Base-by-base conservation (phyloP, 1,140 invertebrate genomes). In the Drosophila orena region DNA sequence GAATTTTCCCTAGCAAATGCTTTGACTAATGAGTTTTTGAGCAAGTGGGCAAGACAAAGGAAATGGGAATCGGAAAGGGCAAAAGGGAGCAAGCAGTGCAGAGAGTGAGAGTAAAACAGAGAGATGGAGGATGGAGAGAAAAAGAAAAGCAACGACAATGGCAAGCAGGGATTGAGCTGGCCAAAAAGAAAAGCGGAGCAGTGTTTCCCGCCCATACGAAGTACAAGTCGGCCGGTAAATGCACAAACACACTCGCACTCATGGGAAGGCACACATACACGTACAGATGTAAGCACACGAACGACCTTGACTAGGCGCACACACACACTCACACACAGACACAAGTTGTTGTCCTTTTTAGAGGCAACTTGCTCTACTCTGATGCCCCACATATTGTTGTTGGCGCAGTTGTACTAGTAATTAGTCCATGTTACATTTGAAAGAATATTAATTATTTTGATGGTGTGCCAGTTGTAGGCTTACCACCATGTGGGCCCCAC, bases 361-460 rank as follows among this genome's bases (percentile, higher is more conserved):
- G 55, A 71, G 55, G 34, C 54, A 74, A 53, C 20, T 49, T 65
- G 52, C 43, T 15, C 22, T 49, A 49, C 44, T 73, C 44, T 38
- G 49, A 37, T 49, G 64, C 20, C 42, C 43, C 10, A 10, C 15
- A 11, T 17, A 14, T 46, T 46, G 43, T 34, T 30, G 47, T 27
- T 50, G 47, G 65, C 64, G 73, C 61, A 37, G 37, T 54, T 70
- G 78, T 52, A 59, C 15, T 80, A 76, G 83, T 86, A 86, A 86
- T 86, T 86, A 88, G 83, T 76, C 79, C 75, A 86, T 86, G 83
- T 81, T 65, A 76, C 78, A 86, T 88, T 81, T 79, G 79, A 88
- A 81, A 77, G 83, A 70, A 86, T 86, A 86, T 88, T 86, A 79
- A 86, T 88, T 86, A 86, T 81, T 86, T 86, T 79, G 79, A 81